A percentile compares a stretch with the other conserved stretches of the same genome.
phyloP scores from a whole-genome alignment of 1,140 invertebrate genomes.

The Lordiphosa mommai region DNA sequence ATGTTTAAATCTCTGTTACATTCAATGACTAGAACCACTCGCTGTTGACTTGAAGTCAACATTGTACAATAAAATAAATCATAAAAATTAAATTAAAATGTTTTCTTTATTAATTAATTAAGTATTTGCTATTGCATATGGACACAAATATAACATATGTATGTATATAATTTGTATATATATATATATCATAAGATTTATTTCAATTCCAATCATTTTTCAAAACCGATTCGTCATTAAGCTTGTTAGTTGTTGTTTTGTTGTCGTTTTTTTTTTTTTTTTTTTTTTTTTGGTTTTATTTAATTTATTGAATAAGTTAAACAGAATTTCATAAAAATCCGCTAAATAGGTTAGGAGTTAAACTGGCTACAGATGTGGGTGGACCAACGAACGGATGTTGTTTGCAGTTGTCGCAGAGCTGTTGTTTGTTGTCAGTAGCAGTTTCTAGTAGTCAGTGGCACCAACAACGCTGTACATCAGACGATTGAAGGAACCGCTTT shows the following conservation, averaged over 20 bases:
- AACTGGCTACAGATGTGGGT: conserved; percentile 27
- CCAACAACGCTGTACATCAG: conserved; percentile 94
- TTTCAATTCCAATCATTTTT: conserved; percentile 55
- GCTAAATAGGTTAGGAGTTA: conserved; percentile 68
- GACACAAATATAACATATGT: conserved; percentile 25
- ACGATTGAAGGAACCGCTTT: conserved; percentile 94
- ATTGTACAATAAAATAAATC: conserved; percentile 52
- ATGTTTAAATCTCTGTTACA: conserved; percentile 57
- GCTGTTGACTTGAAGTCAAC: conserved; percentile 45
- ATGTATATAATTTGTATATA: conserved; percentile 27
- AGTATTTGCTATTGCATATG: conserved; percentile 30
- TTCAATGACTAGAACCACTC: conserved; percentile 72
- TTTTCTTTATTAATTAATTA: conserved; percentile 22
- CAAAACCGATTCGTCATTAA: conserved; percentile 45
- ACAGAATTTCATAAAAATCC: conserved; percentile 75
- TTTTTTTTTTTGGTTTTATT: conserved; percentile 32
- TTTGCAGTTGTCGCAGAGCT: conserved; percentile 14
- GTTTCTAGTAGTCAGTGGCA: conserved; percentile 85
- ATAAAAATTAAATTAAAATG: conserved; percentile 27
- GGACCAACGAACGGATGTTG: conserved; percentile 25
- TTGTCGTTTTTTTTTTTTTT: conserved; percentile 37
- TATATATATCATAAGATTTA: conserved; percentile 48
- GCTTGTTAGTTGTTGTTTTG: conserved; percentile 58
- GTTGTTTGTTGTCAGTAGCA: conserved; percentile 31
- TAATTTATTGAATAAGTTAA: conserved; percentile 72